Evolutionary conservation across 2,797 vertebrate genomes (phyloP).

Genomic region (Enteromius trimaculatus): DNA sequence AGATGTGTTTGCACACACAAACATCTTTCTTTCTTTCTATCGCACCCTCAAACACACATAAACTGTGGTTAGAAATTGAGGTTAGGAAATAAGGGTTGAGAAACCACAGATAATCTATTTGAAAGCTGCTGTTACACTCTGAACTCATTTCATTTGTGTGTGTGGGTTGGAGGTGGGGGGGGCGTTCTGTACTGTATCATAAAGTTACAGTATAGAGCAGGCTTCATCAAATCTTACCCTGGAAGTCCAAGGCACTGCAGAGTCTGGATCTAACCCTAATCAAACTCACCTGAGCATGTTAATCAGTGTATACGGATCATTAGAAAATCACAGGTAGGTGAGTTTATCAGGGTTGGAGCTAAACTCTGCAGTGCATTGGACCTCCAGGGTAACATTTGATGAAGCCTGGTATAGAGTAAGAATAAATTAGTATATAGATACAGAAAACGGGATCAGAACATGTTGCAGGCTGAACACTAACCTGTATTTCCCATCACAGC

Average conservation of each 20-base stretch:
- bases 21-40: constrained; percentile 28
- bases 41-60: constrained; percentile 10
- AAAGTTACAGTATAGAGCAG: not conserved
- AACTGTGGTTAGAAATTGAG: not conserved
- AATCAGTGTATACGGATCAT: no score
- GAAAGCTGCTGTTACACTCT: not conserved
- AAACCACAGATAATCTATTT: constrained; percentile 2
- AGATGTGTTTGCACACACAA: constrained; percentile 30
- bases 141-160: not conserved
- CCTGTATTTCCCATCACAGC: not conserved
- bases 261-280: no score
- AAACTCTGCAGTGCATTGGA: no score
- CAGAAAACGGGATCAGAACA: not conserved
- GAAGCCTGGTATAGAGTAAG: not conserved
- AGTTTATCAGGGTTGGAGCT: no score
- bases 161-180: no score
- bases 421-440: not conserved
- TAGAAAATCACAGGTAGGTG: no score
- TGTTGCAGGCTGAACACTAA: not conserved
- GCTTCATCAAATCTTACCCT: no score
- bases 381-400: no score
- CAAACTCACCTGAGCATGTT: no score
- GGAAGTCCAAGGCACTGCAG: no score
- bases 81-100: not conserved
- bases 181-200: not conserved